Evolutionary conservation across 2,113 vertebrate species (phyloP), one percentile per base, ranked within the genome.

Genomic region (Hippocampus barbouri): DNA sequence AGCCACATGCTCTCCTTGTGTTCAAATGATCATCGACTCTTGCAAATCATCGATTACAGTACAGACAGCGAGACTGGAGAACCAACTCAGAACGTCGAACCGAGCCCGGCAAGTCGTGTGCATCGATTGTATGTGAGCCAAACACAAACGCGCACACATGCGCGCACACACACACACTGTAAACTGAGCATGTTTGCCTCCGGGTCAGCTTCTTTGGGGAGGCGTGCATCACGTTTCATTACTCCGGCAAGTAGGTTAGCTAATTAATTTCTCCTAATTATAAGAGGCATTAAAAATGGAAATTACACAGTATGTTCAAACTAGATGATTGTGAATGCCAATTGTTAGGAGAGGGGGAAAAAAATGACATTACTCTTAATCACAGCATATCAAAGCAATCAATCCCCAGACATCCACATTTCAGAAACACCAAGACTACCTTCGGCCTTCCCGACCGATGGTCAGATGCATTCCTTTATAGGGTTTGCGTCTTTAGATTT

Each of bases 261-360:
- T 82, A 77, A 91, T 91, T 91, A 83, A 88, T 88, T 87, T 89
- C 76, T 82, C 78, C 83, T 81, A 80, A 85, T 74, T 82, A 81
- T 74, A 79, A 76, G 73, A 65, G 16, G 7, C 80, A 82, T 85
- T 75, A 81, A 41, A 85, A 87, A 85, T 79, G 71, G 76, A 84
- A 77, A 81, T 75, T 76, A 69, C 71, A 72, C 34, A 60, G 71
- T 77, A 57, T 27, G 23, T 14, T 27, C 56, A 41, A 57, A 72
- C 85, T 87, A 68, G 62, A 81, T 83, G 83, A 83, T 84, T 84
- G 76, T 83, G 73, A 85, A 82, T 38, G 27, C 56, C 25, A 12
- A 23, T 57, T 60, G 57, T 27, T 30, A 4, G 8, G 20, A 30
- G 2, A 1, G 1, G 1, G 2, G 15, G 14, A 12, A 1, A 9